A percentile compares a stretch with the other conserved stretches of the same genome.
phyloP scores from a whole-genome alignment of 2,888 invertebrate species.

The Pristionchus exspectatus region DNA sequence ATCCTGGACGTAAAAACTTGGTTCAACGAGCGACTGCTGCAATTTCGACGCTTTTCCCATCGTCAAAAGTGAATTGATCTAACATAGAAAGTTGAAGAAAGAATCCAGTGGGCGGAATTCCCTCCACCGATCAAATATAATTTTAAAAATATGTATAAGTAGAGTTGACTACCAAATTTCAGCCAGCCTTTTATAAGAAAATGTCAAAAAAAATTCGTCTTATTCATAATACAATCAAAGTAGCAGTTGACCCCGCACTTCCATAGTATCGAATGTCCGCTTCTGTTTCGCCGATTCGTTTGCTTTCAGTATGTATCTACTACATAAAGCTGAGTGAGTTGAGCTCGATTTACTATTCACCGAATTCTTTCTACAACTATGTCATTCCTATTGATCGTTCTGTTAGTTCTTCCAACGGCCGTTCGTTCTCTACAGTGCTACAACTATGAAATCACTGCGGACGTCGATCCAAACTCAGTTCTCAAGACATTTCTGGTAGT shows the following conservation, averaged over 20 bases:
- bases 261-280: background rate
- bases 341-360: background rate
- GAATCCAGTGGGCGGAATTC: too few species aligned
- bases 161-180: too few species aligned
- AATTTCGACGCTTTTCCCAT: too few species aligned
- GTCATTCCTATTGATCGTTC: background rate
- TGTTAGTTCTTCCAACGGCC: conserved; percentile 54
- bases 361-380: background rate
- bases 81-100: too few species aligned
- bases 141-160: too few species aligned
- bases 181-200: too few species aligned
- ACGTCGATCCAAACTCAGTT: background rate
- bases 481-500: background rate
- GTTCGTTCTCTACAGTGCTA: conserved; percentile 61
- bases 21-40: too few species aligned
- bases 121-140: too few species aligned
- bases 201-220: too few species aligned
- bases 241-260: background rate
- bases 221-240: too few species aligned
- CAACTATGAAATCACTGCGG: conserved; percentile 56
- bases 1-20: too few species aligned
- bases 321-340: conserved; percentile 22
- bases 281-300: conserved; percentile 29
- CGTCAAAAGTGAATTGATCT: too few species aligned
- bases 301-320: background rate